phyloP scores from a whole-genome alignment of 2,113 vertebrate genomes.

The Chroicocephalus ridibundus region DNA sequence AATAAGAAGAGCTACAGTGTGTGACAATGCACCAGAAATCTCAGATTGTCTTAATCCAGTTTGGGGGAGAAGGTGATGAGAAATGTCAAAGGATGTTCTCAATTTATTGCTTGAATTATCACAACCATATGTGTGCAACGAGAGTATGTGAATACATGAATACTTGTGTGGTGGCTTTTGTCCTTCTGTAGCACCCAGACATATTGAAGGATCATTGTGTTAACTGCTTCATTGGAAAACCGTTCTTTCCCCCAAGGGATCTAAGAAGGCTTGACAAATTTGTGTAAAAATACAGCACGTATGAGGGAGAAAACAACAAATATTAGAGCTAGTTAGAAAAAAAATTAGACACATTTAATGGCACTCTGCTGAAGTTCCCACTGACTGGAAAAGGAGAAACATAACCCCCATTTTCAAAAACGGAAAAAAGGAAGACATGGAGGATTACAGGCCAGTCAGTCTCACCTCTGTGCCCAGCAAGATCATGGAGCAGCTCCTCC shows the following conservation, averaged over 20 bases:
- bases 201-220: too few relatives aligned
- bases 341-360: not conserved
- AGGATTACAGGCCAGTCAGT: not conserved
- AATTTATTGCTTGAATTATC: not conserved
- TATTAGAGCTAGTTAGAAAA: not conserved
- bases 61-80: not conserved
- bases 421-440: not conserved
- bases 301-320: not conserved
- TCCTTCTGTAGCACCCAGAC: not conserved
- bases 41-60: not conserved
- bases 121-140: not conserved
- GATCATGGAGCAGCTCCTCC: not conserved
- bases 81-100: not conserved
- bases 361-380: not conserved
- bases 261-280: not conserved
- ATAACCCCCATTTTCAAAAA: not conserved
- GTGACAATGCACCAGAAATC: not conserved
- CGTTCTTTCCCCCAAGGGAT: not conserved
- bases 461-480: not conserved
- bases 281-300: not conserved
- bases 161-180: not conserved
- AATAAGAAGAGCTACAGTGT: not conserved
- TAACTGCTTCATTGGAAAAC: not conserved
- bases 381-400: not conserved
- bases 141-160: not conserved